Conservation (phyloP, 2,888 invertebrate species). For the Allacma fusca region DNA sequence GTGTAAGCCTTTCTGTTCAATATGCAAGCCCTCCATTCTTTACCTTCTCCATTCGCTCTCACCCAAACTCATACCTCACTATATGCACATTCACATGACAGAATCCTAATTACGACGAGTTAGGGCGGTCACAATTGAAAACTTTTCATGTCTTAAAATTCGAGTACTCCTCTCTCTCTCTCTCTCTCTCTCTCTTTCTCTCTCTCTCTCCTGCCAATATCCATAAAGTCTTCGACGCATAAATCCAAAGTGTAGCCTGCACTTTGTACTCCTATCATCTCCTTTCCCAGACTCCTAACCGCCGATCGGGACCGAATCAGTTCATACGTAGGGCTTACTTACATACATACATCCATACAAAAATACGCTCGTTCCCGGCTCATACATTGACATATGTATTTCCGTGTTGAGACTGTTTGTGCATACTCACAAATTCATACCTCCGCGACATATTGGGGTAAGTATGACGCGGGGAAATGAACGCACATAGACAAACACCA, state of each 20-base stretch:
- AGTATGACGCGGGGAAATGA: too few species aligned
- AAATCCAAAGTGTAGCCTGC: background rate
- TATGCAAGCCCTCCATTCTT: background rate
- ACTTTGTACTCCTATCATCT: conserved; percentile 2
- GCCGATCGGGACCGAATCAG: background rate
- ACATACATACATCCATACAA: too few species aligned
- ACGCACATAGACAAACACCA: too few species aligned
- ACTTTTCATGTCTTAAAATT: background rate
- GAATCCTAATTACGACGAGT: background rate
- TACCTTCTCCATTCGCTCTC: background rate
- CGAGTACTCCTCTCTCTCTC: too few species aligned
- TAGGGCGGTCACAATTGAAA: conserved; percentile 14
- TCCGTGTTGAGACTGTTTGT: too few species aligned
- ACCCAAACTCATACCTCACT: background rate
- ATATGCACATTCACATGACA: background rate
- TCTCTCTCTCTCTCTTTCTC: background rate
- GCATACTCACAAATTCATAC: too few species aligned
- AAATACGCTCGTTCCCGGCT: too few species aligned
- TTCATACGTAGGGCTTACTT: too few species aligned
- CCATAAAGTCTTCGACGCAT: background rate
- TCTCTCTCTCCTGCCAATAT: conserved; percentile 9
- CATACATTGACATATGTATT: too few species aligned
- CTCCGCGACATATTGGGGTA: too few species aligned
- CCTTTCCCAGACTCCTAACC: background rate
- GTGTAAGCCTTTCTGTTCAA: background rate